Evolutionary conservation across 1,140 invertebrate genomes (phyloP), one percentile per base, ranked within the genome.

Genomic region (Helicoverpa zea): DNA sequence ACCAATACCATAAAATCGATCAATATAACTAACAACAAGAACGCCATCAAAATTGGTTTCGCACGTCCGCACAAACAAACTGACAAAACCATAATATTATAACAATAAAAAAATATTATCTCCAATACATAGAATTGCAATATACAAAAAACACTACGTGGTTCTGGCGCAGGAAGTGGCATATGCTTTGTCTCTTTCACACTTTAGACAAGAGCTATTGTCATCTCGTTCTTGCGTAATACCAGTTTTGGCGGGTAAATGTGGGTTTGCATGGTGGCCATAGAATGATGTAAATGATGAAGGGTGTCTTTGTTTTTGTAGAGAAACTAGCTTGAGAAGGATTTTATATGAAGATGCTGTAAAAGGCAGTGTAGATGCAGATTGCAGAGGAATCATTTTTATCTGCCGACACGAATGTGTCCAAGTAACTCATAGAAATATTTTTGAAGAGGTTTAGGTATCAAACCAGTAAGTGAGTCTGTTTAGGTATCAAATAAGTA

Each of bases 171-270:
- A 88, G 88, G 87, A 89, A 89, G 79, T 90, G 73, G 68, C 43
- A 16, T 52, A 75, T 70, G 7, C 43, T 82, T 49, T 47, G 68
- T 89, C 87, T 84, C 83, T 78, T 54, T 90, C 84, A 23, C 70
- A 23, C 73, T 14, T 61, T 30, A 14, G 35, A 43, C 18, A 72
- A 9, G 7, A 12, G 12, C n/a, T 58, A 78, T 59, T 78, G 30
- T 54, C 18, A 23, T 74, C 63, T 49, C 58, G 47, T 35, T 64
- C 68, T 49, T 70, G 61, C 68, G 84, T 83, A 86, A 88, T 89
- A 90, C 88, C 88, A 89, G 90, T 91, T 90, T 89, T 86, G 86
- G 82, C 81, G 84, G 82, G 51, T 64, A 63, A 76, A 80, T 70
- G 83, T 81, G 80, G 79, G 82, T 85, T 80, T 78, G 75, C 63